Evolutionary conservation across 2,113 vertebrate genomes (phyloP), one percentile per base, ranked within the genome.

Genomic region (Toxotes chatareus): DNA sequence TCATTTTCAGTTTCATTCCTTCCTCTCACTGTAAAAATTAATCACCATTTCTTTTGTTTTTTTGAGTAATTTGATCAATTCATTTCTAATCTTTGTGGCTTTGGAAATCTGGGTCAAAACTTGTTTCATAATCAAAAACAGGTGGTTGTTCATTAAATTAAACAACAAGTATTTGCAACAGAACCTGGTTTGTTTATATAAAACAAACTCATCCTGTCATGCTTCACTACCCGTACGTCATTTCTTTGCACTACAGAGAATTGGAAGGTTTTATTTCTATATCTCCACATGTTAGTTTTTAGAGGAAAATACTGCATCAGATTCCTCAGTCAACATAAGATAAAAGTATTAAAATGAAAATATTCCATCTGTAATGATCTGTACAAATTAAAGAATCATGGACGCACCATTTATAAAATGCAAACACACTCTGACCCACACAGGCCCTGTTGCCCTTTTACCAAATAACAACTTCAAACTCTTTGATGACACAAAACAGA

Each of bases 121-220:
- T 16, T 64, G n/a, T 73, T 67, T 61, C 27, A 9, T 31, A 55
- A 72, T 63, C 46, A 21, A 10, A 67, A 79, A 13, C 84, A 59
- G 53, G 65, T 59, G 51, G 46, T 38, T 67, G 23, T 59, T 57
- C 51, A 19, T 4, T 70, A 17, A 31, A 44, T 73, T 61, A 40
- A 73, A 66, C 31, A 56, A 23, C 46, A 31, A 27, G 57, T 10
- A 21, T 21, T 56, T 64, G 14, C 21, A 70, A 17, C n/a, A 69
- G 44, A 49, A 61, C 73, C 34, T 64, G 17, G 10, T 32, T 60
- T 78, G n/a, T 40, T 53, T 40, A 80, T 47, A 11, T 21, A 16
- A 62, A 84, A 8, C 27, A 59, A 53, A 72, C 42, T 27, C 57
- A 46, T 38, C 64, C 61, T 62, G 47, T 46, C 13, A 64, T 3